Conservation (phyloP, 2,113 vertebrate species). For the Clarias macrocephalus region DNA sequence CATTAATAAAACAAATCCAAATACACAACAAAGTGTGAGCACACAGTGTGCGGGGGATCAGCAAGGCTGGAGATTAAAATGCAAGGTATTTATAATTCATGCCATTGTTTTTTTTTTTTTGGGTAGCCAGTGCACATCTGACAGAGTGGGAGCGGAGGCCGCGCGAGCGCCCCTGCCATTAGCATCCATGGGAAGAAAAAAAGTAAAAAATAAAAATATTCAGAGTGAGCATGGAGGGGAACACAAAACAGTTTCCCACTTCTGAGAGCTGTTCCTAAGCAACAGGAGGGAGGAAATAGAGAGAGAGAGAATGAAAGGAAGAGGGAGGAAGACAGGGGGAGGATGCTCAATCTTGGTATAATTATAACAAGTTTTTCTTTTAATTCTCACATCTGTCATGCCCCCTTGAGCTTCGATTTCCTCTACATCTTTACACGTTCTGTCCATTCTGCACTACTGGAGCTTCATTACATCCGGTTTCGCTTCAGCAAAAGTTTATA, state of each 20-base stretch:
- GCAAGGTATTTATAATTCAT: conserved; percentile 71
- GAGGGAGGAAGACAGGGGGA: background rate
- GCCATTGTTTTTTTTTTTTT: conserved; percentile 67
- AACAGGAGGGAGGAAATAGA: conserved; percentile 53
- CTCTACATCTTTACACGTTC: background rate
- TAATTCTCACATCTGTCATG: conserved; percentile 1
- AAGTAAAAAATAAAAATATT: conserved; percentile 8
- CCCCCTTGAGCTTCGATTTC: background rate
- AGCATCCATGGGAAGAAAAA: conserved; percentile 61
- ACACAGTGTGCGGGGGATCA: conserved; percentile 40
- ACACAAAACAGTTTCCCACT: conserved; percentile 57
- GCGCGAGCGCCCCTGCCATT: conserved; percentile 59
- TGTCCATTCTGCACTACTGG: background rate
- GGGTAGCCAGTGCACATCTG: conserved; percentile 62
- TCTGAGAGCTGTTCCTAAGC: conserved; percentile 70
- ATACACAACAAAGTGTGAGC: conserved; percentile 57
- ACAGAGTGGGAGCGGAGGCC: conserved; percentile 63
- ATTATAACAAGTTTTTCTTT: conserved; percentile 2
- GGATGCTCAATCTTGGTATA: conserved; percentile 7
- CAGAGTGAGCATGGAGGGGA: background rate
- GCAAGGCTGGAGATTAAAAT: conserved; percentile 62
- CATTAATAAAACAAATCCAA: conserved; percentile 68
- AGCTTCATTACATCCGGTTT: background rate
- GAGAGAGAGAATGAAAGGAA: background rate
- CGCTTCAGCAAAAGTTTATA: background rate